Evolutionary conservation across 2,113 vertebrate species (phyloP).

Genomic region (Nibea albiflora): DNA sequence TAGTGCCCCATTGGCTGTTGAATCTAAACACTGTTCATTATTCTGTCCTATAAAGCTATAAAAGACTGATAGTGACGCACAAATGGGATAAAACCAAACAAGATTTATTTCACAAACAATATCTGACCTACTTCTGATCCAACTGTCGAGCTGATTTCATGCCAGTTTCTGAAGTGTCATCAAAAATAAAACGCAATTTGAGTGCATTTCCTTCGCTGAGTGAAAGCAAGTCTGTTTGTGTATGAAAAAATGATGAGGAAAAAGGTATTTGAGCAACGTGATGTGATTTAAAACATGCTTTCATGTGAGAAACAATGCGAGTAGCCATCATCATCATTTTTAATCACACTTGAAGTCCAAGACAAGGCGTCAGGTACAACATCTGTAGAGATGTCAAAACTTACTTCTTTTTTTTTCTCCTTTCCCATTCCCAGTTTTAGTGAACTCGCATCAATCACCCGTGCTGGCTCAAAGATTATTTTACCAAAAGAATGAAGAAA

Average conservation of each 20-base stretch:
- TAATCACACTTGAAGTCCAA: not conserved
- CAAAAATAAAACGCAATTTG: not conserved
- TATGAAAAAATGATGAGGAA: not conserved
- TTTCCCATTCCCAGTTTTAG: not conserved
- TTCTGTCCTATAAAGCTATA: not conserved
- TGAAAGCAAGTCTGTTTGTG: not conserved
- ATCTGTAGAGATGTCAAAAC: not conserved
- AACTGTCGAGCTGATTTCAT: conserved; percentile 3
- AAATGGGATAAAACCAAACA: conserved; percentile 2
- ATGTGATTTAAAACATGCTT: not conserved
- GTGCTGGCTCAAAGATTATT: not conserved
- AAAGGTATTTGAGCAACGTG: not conserved
- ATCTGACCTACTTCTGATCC: conserved; percentile 29
- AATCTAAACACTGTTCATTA: not conserved
- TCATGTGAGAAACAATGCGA: not conserved
- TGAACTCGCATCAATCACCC: not conserved
- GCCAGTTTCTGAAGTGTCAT: not conserved
- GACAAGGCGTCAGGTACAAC: not conserved
- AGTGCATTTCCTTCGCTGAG: not conserved
- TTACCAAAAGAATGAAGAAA: not conserved
- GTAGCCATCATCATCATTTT: no score
- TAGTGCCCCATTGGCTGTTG: no score
- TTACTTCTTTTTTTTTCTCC: not conserved
- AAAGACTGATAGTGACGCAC: not conserved
- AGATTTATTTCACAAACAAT: not conserved